phyloP scores from a whole-genome alignment of 2,888 invertebrate genomes.

The Rotaria socialis region DNA sequence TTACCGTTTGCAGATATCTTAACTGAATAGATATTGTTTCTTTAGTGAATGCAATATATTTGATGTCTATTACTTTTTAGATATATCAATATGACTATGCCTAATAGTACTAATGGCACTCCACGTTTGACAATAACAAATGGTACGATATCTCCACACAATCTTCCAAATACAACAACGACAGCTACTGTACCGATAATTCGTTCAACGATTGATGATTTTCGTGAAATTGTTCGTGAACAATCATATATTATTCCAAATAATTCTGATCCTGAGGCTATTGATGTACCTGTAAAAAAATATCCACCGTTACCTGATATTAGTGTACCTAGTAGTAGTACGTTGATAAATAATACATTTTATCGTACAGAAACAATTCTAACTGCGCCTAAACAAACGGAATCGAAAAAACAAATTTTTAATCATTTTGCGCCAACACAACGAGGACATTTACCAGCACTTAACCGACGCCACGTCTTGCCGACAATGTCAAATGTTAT shows the following conservation, averaged over 20 bases:
- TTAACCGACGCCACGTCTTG: not conserved
- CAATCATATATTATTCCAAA: conserved; percentile 37
- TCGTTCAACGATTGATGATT: conserved; percentile 42
- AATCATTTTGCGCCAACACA: not conserved
- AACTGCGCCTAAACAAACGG: not conserved
- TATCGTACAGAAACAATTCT: conserved; percentile 33
- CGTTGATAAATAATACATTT: not conserved
- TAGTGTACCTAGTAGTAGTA: not conserved
- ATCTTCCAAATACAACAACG: not conserved
- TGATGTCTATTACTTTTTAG: not conserved
- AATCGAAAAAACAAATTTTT: conserved; percentile 4
- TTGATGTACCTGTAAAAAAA: conserved; percentile 40
- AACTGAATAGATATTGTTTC: no score
- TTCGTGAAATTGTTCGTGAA: conserved; percentile 42
- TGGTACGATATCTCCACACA: not conserved
- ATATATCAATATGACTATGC: not conserved
- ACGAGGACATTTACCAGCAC: not conserved
- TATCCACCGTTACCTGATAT: conserved; percentile 45
- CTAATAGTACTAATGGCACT: not conserved
- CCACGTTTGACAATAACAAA: not conserved
- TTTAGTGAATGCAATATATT: no score
- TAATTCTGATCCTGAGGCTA: not conserved
- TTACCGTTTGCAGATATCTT: no score
- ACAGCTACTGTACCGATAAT: not conserved
- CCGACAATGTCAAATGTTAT: conserved; percentile 32